Conservation (phyloP, 2,888 invertebrate genomes). For the Hecatera dysodea region DNA sequence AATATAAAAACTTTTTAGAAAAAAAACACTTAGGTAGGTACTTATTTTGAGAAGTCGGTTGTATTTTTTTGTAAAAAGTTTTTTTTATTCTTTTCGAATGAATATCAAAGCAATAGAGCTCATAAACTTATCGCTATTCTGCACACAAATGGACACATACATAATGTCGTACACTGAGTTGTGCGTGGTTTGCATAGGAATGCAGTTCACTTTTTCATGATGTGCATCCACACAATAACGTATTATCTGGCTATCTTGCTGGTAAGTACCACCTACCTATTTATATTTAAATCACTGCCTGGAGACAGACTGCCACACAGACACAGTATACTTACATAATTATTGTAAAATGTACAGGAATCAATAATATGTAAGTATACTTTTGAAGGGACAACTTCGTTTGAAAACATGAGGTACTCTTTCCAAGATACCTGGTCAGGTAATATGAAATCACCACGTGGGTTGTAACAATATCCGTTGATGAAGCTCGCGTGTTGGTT, state of each 20-base stretch:
- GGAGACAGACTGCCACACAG: neutral
- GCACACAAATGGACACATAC: constrained; percentile 33
- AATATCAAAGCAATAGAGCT: constrained; percentile 23
- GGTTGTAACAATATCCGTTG: constrained; percentile 57
- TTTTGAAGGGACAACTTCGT: neutral
- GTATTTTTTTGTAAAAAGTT: too few relatives aligned
- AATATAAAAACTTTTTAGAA: too few relatives aligned
- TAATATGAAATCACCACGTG: constrained; percentile 60
- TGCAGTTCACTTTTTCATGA: constrained; percentile 48
- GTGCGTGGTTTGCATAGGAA: constrained; percentile 68
- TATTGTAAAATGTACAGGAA: neutral
- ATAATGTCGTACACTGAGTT: constrained; percentile 38
- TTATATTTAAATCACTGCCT: constrained; percentile 36
- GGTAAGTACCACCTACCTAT: too few relatives aligned
- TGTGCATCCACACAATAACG: constrained; percentile 29
- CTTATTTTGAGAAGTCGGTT: too few relatives aligned
- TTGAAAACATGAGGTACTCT: neutral
- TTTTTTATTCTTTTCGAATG: constrained; percentile 19
- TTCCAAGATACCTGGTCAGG: constrained; percentile 30
- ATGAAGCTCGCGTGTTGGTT: constrained; percentile 63
- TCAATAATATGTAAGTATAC: neutral
- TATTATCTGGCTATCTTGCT: constrained; percentile 19
- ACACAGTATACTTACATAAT: too few relatives aligned
- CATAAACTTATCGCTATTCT: constrained; percentile 23
- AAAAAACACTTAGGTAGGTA: too few relatives aligned